A percentile compares a stretch with the other conserved stretches of the same genome.
Evolutionary conservation across 2,797 vertebrate species (phyloP).

Genomic region (Karalla daura): DNA sequence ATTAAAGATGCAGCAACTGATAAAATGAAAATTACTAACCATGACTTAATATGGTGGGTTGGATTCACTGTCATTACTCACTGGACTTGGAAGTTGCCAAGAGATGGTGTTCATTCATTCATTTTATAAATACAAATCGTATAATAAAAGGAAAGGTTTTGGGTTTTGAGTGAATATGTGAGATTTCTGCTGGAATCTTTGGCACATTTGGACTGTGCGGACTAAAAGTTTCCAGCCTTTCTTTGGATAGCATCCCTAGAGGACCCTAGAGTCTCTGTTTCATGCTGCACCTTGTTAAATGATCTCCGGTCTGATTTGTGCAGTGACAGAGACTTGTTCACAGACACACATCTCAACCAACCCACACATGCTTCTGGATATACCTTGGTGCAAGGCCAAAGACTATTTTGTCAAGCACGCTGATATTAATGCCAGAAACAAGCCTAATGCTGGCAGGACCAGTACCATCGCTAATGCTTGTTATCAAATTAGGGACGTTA

Average conservation of each 20-base stretch:
- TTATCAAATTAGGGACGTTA: slow-evolving; percentile 59
- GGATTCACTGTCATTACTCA: too few relatives aligned
- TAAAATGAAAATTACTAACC: too few relatives aligned
- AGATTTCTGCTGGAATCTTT: too few relatives aligned
- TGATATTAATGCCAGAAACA: slow-evolving; percentile 18
- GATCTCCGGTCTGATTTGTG: not conserved
- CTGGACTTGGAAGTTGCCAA: too few relatives aligned
- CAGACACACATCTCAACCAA: slow-evolving; percentile 14
- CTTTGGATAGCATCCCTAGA: not conserved
- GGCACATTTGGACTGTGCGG: too few relatives aligned
- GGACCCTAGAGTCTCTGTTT: not conserved
- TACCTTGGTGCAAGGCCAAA: slow-evolving; percentile 17
- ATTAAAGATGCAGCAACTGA: too few relatives aligned
- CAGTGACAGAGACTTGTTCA: slow-evolving; percentile 11
- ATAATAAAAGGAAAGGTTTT: too few relatives aligned
- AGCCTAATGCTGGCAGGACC: slow-evolving; percentile 27
- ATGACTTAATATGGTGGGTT: too few relatives aligned
- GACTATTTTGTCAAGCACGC: slow-evolving; percentile 17
- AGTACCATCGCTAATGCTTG: slow-evolving; percentile 38
- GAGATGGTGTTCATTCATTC: too few relatives aligned
- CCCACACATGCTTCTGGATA: slow-evolving; percentile 24
- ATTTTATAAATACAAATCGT: too few relatives aligned
- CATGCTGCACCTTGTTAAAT: not conserved
- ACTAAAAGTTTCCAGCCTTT: not conserved
- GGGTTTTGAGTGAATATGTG: too few relatives aligned